phyloP scores from a whole-genome alignment of 1,140 invertebrate species.

The Gryllus bimaculatus region DNA sequence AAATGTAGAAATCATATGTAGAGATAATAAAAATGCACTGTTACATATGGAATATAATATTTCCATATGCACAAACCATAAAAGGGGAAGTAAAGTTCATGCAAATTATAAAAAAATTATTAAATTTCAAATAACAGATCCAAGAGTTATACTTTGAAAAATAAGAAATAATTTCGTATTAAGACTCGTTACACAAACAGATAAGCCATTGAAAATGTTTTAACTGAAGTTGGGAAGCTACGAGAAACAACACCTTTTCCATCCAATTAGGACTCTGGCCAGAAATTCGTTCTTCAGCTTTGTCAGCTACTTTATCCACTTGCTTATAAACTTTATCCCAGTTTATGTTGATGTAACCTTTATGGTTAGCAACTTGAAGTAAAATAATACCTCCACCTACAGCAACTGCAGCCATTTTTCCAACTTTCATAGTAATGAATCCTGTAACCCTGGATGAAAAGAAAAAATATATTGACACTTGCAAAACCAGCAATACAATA shows the following conservation, averaged over 20 bases:
- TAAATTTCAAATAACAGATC: no score
- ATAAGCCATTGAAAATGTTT: slow-evolving; percentile 15
- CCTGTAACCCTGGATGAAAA: slow-evolving; percentile 65
- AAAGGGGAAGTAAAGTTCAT: no score
- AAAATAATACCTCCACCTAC: slow-evolving; percentile 81
- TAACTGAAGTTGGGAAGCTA: slow-evolving; percentile 8
- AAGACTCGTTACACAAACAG: no score
- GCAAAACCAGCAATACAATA: neutral
- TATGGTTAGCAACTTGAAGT: slow-evolving; percentile 79
- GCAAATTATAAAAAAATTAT: no score
- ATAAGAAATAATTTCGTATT: no score
- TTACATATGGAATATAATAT: no score
- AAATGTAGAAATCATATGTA: no score
- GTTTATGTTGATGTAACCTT: slow-evolving; percentile 86
- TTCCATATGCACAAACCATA: no score
- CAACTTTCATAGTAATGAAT: slow-evolving; percentile 82
- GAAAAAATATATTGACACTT: slow-evolving; percentile 3
- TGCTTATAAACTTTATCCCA: slow-evolving; percentile 78
- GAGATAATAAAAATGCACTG: no score
- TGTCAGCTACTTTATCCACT: slow-evolving; percentile 69
- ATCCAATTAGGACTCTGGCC: slow-evolving; percentile 59
- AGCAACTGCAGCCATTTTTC: slow-evolving; percentile 79
- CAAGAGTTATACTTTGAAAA: no score
- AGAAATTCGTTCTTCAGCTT: slow-evolving; percentile 65
- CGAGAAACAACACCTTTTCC: slow-evolving; percentile 58